Conservation (phyloP, 1,140 invertebrate genomes). For the Cyclargus thomasi region DNA sequence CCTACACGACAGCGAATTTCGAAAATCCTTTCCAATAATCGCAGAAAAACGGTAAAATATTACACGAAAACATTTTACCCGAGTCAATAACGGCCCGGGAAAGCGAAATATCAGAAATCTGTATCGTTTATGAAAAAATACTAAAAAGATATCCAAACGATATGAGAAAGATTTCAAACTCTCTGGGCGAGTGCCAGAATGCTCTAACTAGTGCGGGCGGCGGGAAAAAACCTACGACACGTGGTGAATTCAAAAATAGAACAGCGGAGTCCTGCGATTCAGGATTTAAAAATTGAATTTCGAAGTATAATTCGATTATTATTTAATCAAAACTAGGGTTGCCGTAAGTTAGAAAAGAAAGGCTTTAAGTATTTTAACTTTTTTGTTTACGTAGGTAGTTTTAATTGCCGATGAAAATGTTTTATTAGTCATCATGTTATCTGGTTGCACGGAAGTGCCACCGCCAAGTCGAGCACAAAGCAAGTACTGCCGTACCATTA, state of each 20-base stretch:
- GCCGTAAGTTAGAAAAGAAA: neutral
- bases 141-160: conserved; percentile 7
- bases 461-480: no score
- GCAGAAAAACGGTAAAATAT: neutral
- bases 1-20: neutral
- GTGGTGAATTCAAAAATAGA: neutral
- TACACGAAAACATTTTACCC: neutral
- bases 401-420: no score
- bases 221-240: neutral
- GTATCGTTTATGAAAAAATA: conserved; percentile 1
- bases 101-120: conserved; percentile 8
- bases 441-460: no score
- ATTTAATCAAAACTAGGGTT: neutral
- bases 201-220: neutral
- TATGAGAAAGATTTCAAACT: conserved; percentile 7
- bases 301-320: neutral
- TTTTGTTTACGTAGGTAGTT: no score
- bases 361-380: no score
- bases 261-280: neutral
- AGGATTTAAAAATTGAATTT: conserved; percentile 1
- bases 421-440: no score
- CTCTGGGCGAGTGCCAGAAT: conserved; percentile 10
- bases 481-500: no score
- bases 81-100: neutral
- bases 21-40: neutral